phyloP scores from a whole-genome alignment of 2,797 vertebrate genomes.

The Phoxinus dragarum region DNA sequence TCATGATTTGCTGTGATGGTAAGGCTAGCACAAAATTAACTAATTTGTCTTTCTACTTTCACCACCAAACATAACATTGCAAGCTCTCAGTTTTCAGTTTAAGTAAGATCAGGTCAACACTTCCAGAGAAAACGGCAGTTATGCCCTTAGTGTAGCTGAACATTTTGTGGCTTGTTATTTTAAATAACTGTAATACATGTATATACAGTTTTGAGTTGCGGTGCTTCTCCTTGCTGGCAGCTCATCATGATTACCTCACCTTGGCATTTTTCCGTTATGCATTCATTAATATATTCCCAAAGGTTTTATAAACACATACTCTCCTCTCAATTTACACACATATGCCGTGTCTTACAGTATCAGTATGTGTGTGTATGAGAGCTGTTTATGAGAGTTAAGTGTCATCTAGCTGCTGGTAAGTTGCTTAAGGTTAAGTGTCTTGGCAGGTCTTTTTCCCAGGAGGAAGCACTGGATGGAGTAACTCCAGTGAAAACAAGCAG shows the following conservation, averaged over 20 bases:
- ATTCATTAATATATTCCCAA: conserved; percentile 19
- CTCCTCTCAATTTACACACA: not conserved
- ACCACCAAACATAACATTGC: not conserved
- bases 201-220: not conserved
- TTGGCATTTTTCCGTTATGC: not conserved
- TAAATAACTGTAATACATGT: conserved; percentile 1
- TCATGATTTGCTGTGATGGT: not conserved
- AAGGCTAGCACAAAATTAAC: not conserved
- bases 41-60: not conserved
- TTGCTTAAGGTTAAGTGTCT: conserved; percentile 28
- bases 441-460: conserved; percentile 35
- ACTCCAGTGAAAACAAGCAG: conserved; percentile 18
- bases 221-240: conserved; percentile 4
- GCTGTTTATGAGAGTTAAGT: conserved; percentile 24
- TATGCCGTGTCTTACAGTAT: not conserved
- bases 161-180: conserved; percentile 20
- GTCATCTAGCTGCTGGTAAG: conserved; percentile 27
- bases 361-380: not conserved
- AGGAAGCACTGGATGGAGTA: conserved; percentile 18
- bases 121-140: not conserved
- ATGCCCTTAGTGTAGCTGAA: not conserved
- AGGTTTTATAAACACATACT: conserved; percentile 2
- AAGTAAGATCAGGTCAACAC: conserved; percentile 8
- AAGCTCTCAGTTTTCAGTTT: not conserved
- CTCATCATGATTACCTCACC: not conserved